phyloP scores from a whole-genome alignment of 1,140 invertebrate species.

The Drosophila parabipectinata region DNA sequence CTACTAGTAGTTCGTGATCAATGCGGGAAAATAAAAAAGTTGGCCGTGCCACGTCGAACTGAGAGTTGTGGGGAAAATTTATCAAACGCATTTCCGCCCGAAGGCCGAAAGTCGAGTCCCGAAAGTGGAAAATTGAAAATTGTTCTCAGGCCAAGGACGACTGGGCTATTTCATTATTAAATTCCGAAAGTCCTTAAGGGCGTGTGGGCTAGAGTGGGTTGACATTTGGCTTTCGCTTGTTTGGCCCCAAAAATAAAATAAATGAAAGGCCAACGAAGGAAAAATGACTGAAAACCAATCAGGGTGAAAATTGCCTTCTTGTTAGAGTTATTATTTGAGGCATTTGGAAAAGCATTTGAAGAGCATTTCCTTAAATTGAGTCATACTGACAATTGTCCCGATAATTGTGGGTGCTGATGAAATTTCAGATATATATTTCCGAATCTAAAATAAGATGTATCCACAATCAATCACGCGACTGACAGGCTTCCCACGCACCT shows the following conservation, averaged over 20 bases:
- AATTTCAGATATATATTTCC: background rate
- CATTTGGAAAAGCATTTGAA: constrained; percentile 14
- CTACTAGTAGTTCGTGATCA: constrained; percentile 32
- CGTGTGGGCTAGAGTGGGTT: constrained; percentile 4
- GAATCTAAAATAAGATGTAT: constrained; percentile 23
- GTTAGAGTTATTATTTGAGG: constrained; percentile 41
- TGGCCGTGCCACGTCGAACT: constrained; percentile 31
- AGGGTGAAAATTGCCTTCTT: constrained; percentile 74
- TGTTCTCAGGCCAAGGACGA: constrained; percentile 49
- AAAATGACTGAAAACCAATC: constrained; percentile 76
- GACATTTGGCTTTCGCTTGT: constrained; percentile 76
- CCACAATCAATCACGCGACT: constrained; percentile 48
- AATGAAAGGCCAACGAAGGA: constrained; percentile 57
- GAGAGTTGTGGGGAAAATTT: constrained; percentile 44
- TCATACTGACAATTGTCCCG: constrained; percentile 13
- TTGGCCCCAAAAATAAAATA: constrained; percentile 45
- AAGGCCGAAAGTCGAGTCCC: constrained; percentile 41
- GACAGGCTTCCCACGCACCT: constrained; percentile 16
- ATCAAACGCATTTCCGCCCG: constrained; percentile 61
- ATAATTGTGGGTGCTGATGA: constrained; percentile 2
- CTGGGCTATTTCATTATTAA: constrained; percentile 78
- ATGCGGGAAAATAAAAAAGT: constrained; percentile 39
- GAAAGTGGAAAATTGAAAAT: constrained; percentile 61
- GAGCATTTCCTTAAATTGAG: constrained; percentile 55
- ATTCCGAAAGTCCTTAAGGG: constrained; percentile 63